These are phyloP conservation scores for Zelleria hepariella DNA, from an alignment of 2,888 invertebrate genomes.

Conservation along the genomic window DNA sequence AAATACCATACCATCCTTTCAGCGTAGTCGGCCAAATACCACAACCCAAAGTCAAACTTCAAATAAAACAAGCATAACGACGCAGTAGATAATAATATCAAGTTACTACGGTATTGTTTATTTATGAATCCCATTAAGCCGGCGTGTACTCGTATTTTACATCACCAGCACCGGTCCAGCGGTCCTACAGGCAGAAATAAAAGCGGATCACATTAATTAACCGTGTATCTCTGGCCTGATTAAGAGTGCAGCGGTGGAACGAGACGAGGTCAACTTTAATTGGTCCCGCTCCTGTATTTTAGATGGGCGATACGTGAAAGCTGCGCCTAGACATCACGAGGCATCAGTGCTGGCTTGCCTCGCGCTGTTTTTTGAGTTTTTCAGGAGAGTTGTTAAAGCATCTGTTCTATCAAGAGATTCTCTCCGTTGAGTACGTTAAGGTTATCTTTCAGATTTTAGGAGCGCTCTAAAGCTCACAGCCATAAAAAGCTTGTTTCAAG, in stretches of 20 bases:
- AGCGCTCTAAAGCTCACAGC: too few relatives aligned
- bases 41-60: too few relatives aligned
- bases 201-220: constrained; percentile 64
- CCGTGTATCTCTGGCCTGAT: constrained; percentile 61
- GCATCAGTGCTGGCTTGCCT: not conserved
- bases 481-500: too few relatives aligned
- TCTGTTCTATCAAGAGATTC: too few relatives aligned
- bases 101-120: not conserved
- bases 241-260: constrained; percentile 65
- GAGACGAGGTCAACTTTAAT: constrained; percentile 61
- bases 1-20: too few relatives aligned
- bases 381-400: too few relatives aligned
- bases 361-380: not conserved
- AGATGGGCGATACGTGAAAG: constrained; percentile 54
- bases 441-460: too few relatives aligned
- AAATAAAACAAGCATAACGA: too few relatives aligned
- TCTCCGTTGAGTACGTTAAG: too few relatives aligned
- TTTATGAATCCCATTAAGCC: not conserved
- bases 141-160: not conserved
- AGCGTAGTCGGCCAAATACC: too few relatives aligned
- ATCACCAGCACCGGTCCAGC: not conserved
- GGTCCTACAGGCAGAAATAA: constrained; percentile 37
- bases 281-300: constrained; percentile 35
- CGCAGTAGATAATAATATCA: too few relatives aligned
- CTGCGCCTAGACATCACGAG: constrained; percentile 11